Percentiles rank a stretch among this genome's conserved stretches.
Evolutionary conservation across 1,140 invertebrate genomes (phyloP).

Genomic region (Hormaphis cornu): DNA sequence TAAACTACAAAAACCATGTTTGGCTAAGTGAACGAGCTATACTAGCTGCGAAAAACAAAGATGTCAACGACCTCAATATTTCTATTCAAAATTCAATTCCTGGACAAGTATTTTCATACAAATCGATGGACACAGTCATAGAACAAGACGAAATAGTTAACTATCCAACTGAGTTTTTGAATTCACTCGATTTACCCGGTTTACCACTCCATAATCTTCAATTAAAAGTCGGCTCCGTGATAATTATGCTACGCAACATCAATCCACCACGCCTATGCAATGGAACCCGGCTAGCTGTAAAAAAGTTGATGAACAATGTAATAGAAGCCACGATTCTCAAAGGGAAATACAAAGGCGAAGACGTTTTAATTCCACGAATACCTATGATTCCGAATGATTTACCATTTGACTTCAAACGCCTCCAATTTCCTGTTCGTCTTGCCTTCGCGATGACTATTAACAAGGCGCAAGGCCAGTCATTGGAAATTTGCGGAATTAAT

Average conservation of each 20-base stretch:
- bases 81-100: not conserved
- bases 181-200: too few species aligned
- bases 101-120: too few species aligned
- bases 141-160: slow-evolving; percentile 6
- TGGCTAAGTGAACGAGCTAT: not conserved
- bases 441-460: slow-evolving; percentile 50
- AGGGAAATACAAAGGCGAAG: slow-evolving; percentile 41
- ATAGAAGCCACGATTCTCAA: slow-evolving; percentile 43
- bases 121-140: not conserved
- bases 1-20: not conserved
- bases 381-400: slow-evolving; percentile 41
- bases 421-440: slow-evolving; percentile 47
- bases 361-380: slow-evolving; percentile 43
- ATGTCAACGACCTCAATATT: not conserved
- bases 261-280: slow-evolving; percentile 43
- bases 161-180: too few species aligned
- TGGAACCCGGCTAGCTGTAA: slow-evolving; percentile 43
- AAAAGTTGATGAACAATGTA: slow-evolving; percentile 41
- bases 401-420: slow-evolving; percentile 43
- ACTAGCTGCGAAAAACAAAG: not conserved
- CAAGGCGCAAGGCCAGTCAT: slow-evolving; percentile 49
- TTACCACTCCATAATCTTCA: slow-evolving; percentile 39
- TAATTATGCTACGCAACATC: slow-evolving; percentile 43
- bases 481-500: slow-evolving; percentile 40
- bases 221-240: slow-evolving; percentile 41